Conservation (phyloP, 2,888 invertebrate genomes). For the Conops quadrifasciatus region DNA sequence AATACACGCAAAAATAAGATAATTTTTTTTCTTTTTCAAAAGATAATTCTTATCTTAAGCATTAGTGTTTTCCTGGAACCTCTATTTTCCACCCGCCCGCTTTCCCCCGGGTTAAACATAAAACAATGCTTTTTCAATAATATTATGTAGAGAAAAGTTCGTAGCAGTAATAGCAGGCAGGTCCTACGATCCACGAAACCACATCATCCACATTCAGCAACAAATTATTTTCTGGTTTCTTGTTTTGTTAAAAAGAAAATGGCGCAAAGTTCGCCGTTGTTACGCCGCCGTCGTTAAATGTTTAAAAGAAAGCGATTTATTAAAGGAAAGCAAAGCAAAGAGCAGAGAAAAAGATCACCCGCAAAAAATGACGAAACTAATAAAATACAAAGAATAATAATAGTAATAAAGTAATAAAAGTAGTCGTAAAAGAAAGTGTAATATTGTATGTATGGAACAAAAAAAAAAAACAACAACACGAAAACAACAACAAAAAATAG, state of each 20-base stretch:
- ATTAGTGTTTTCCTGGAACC: constrained; percentile 4
- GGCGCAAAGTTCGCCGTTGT: too few species aligned
- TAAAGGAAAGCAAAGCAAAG: not conserved
- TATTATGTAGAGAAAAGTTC: not conserved
- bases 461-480: not conserved
- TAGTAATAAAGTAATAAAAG: not conserved
- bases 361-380: not conserved
- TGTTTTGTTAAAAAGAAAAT: too few species aligned
- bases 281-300: too few species aligned
- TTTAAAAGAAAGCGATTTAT: not conserved
- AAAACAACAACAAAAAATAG: constrained; percentile 17
- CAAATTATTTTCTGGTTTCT: too few species aligned
- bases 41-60: constrained; percentile 11
- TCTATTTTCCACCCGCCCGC: not conserved
- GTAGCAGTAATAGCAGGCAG: too few species aligned
- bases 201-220: not conserved
- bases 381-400: not conserved
- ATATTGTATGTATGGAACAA: constrained; percentile 11
- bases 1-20: constrained; percentile 16
- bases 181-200: not conserved
- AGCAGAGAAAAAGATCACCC: not conserved
- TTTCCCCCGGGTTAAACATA: too few species aligned
- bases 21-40: constrained; percentile 23
- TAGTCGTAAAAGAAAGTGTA: not conserved
- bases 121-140: not conserved